These are phyloP conservation scores for Acanthurus lineatus DNA, from an alignment of 2,797 vertebrate genomes.

Conservation along the genomic window DNA sequence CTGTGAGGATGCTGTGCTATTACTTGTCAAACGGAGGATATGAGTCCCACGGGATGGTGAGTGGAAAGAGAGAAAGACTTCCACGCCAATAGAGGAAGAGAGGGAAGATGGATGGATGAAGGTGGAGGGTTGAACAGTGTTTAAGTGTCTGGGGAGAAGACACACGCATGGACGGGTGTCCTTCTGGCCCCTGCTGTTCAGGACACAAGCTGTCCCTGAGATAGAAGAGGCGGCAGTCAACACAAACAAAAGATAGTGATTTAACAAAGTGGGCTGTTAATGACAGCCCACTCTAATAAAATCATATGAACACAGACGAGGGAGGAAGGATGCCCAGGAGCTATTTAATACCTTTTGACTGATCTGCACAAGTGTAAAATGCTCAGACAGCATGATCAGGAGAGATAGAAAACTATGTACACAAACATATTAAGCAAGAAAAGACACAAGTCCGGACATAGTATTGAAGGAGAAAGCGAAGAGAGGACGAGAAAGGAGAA, in stretches of 20 bases:
- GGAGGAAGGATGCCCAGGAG: slow-evolving; percentile 42
- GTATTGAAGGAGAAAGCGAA: neutral
- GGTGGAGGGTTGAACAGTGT: slow-evolving; percentile 59
- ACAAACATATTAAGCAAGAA: neutral
- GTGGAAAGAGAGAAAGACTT: slow-evolving; percentile 62
- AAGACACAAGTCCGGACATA: neutral
- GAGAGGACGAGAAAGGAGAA: neutral
- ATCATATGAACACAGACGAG: slow-evolving; percentile 53
- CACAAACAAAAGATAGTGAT: slow-evolving; percentile 80
- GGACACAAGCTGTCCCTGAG: slow-evolving; percentile 76
- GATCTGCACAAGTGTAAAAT: slow-evolving; percentile 13
- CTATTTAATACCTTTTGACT: slow-evolving; percentile 31
- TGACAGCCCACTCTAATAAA: slow-evolving; percentile 73
- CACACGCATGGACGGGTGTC: slow-evolving; percentile 54
- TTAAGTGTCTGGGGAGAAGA: slow-evolving; percentile 73
- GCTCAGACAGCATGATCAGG: neutral
- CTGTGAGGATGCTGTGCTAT: slow-evolving; percentile 80
- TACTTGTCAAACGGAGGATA: slow-evolving; percentile 84
- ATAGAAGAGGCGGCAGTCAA: slow-evolving; percentile 56
- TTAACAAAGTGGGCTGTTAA: slow-evolving; percentile 84
- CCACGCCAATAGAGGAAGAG: slow-evolving; percentile 51
- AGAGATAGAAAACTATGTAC: slow-evolving; percentile 8
- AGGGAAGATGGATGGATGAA: slow-evolving; percentile 63
- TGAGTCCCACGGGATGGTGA: slow-evolving; percentile 76
- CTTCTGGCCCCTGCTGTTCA: slow-evolving; percentile 73